A percentile compares a stretch with the other conserved stretches of the same genome.
Conservation (phyloP, 1,140 invertebrate species). For the Dreissena rostriformis region DNA sequence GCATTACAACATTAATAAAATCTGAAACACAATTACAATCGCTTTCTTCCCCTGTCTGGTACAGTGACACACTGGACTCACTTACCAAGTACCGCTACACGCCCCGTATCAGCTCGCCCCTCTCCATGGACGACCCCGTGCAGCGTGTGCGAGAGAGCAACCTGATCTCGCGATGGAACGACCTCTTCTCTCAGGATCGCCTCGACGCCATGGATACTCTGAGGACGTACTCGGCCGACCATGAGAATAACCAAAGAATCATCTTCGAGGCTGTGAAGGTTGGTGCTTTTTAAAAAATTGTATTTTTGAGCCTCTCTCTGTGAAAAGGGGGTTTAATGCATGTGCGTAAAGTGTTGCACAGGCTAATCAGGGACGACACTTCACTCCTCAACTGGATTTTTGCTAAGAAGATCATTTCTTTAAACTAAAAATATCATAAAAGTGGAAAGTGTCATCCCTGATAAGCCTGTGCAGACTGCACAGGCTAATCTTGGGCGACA, state of each 20-base stretch:
- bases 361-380: too few relatives aligned
- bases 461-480: too few relatives aligned
- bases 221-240: constrained; percentile 76
- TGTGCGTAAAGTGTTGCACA: too few relatives aligned
- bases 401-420: too few relatives aligned
- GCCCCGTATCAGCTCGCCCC: constrained; percentile 71
- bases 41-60: neutral
- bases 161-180: constrained; percentile 77
- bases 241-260: constrained; percentile 80
- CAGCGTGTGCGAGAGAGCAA: constrained; percentile 78
- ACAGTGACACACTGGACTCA: constrained; percentile 61
- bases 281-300: neutral
- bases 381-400: too few relatives aligned
- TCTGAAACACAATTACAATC: too few relatives aligned
- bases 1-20: too few relatives aligned
- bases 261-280: constrained; percentile 78
- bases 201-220: constrained; percentile 80
- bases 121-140: constrained; percentile 77
- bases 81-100: constrained; percentile 70
- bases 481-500: too few relatives aligned
- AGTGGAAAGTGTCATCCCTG: too few relatives aligned
- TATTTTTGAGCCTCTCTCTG: neutral
- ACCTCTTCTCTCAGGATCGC: constrained; percentile 78
- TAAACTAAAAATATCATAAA: too few relatives aligned
- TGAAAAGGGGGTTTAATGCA: too few relatives aligned